Evolutionary conservation across 1,140 invertebrate genomes (phyloP).

Genomic region (Zaprionus kolodkinae): DNA sequence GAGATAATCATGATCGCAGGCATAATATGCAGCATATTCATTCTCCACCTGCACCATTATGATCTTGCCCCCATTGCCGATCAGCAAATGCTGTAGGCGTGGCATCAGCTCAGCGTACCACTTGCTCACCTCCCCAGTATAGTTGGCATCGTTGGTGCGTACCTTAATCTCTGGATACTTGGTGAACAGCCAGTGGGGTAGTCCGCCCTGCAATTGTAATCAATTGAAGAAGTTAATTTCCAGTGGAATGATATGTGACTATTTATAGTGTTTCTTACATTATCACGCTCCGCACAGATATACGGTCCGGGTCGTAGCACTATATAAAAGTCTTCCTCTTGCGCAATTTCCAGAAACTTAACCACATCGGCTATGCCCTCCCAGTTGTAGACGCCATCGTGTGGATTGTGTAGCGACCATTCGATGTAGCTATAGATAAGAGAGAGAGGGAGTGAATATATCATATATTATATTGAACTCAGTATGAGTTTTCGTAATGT

Average conservation of each 20-base stretch:
- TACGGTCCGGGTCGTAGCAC: constrained; percentile 96
- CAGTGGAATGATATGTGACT: background rate
- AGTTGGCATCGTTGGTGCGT: constrained; percentile 87
- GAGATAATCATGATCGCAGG: constrained; percentile 89
- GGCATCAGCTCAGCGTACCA: constrained; percentile 88
- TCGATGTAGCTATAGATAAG: constrained; percentile 91
- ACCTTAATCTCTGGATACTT: constrained; percentile 89
- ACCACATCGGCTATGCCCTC: constrained; percentile 90
- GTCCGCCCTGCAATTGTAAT: constrained; percentile 87
- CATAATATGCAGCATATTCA: constrained; percentile 93
- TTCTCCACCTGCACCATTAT: constrained; percentile 96
- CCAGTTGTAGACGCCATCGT: constrained; percentile 89
- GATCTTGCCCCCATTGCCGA: constrained; percentile 92
- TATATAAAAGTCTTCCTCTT: constrained; percentile 92
- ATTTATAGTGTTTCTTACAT: constrained; percentile 72
- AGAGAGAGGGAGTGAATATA: background rate
- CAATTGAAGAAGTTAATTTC: background rate
- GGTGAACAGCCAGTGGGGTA: constrained; percentile 92
- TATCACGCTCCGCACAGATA: constrained; percentile 94
- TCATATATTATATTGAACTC: background rate
- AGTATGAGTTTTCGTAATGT: background rate
- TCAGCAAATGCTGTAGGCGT: constrained; percentile 85
- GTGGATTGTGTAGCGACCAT: constrained; percentile 96
- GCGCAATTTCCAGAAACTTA: constrained; percentile 91
- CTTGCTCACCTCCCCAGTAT: constrained; percentile 86